A percentile compares a stretch with the other conserved stretches of the same genome.
Evolutionary conservation across 2,113 vertebrate genomes (phyloP).

Genomic region (Ceratotherium simum): DNA sequence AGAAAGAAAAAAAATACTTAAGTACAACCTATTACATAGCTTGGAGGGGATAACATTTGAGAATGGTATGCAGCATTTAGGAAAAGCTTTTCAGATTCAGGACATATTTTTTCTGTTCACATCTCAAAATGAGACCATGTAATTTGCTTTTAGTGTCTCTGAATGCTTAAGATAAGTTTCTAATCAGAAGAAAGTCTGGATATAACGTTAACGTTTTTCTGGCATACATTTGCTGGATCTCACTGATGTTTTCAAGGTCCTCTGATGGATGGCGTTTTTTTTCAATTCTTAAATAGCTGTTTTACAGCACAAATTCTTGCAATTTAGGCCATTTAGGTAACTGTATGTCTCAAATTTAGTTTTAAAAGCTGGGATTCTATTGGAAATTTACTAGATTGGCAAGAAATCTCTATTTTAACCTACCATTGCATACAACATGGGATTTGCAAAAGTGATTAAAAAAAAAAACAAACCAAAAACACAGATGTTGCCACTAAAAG

Average conservation of each 20-base stretch:
- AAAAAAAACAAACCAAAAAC: neutral
- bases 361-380: conserved; percentile 72
- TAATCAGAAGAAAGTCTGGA: conserved; percentile 63
- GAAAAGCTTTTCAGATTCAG: conserved; percentile 51
- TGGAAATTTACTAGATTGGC: conserved; percentile 63
- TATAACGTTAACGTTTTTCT: conserved; percentile 37
- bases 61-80: neutral
- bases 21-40: neutral
- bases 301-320: conserved; percentile 66
- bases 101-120: conserved; percentile 47
- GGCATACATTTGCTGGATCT: conserved; percentile 10
- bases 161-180: conserved; percentile 50
- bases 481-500: conserved; percentile 63
- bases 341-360: conserved; percentile 63
- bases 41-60: neutral
- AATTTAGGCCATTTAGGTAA: conserved; percentile 66
- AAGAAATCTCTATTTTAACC: conserved; percentile 67
- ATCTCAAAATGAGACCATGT: conserved; percentile 66
- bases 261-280: conserved; percentile 29
- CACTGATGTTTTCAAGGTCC: conserved; percentile 64
- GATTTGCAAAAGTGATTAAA: conserved; percentile 60
- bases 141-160: conserved; percentile 69
- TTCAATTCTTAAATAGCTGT: conserved; percentile 47
- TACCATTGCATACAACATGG: conserved; percentile 45
- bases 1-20: neutral